Evolutionary conservation across 2,888 invertebrate genomes (phyloP), one percentile per base, ranked within the genome.

Genomic region (Drosophila eohydei): DNA sequence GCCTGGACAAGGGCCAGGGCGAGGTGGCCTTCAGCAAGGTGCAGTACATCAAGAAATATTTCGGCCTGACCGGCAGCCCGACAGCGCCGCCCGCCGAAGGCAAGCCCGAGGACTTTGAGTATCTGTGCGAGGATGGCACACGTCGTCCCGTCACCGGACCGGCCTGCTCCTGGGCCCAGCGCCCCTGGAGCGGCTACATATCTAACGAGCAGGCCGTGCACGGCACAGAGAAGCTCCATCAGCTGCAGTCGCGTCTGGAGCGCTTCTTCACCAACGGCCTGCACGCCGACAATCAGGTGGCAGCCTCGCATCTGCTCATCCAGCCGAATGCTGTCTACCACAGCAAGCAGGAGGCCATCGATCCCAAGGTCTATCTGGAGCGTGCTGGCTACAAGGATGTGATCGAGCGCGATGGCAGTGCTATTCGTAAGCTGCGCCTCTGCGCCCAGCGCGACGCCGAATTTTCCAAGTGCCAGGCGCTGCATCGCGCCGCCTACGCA

Each of bases 1-100:
- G 98, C 91, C 93, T 98, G 69, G 95, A 96, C 2, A 95, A 96
- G 81, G 96, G 96, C 77, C 95, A 95, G 3, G 98, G 97, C 0
- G 95, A 98, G 83, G 95, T 98, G 3, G 98, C 97, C 14, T 97
- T 97, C 93, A 97, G 96, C 14, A 97, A 97, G 92, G 95, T 96
- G 70, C 96, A 96, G 83, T 97, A 94, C 83, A 96, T 97, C 43
- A 94, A 95, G 88, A 95, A 96, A 91, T 96, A 96, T 94, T 96
- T 97, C 90, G 96, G 96, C 63, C 93, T 96, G 16, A 94, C 95
- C 14, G 95, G 95, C 28, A 94, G 93, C 0, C 93, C 94, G 0
- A 63, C 52, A 2, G 65, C 82, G 0, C 77, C 86, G 4, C 36
- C 69, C 0, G 94, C 95, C 0, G 93, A 94, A 48, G 95, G 95